These are phyloP conservation scores for Agriopis leucophaearia DNA, from an alignment of 2,888 invertebrate species.

Conservation along the genomic window DNA sequence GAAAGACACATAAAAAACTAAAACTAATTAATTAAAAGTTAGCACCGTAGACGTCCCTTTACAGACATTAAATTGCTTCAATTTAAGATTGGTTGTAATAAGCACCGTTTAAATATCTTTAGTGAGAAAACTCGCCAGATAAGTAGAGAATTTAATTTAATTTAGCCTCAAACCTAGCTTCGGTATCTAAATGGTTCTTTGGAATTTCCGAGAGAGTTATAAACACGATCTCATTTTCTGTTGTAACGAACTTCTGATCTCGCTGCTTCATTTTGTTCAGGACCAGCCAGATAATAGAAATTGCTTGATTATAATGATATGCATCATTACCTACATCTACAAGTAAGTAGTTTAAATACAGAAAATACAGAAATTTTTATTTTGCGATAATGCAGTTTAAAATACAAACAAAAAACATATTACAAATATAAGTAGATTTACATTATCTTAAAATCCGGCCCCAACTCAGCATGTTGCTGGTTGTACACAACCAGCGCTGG, in stretches of 20 bases:
- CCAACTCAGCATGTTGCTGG: too few relatives aligned
- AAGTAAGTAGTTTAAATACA: too few relatives aligned
- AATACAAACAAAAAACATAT: too few relatives aligned
- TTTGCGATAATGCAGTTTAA: too few relatives aligned
- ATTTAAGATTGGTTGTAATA: slow-evolving; percentile 29
- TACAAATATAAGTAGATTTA: too few relatives aligned
- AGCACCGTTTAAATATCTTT: slow-evolving; percentile 45
- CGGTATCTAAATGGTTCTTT: slow-evolving; percentile 56
- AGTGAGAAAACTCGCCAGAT: slow-evolving; percentile 58
- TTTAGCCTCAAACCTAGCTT: slow-evolving; percentile 58
- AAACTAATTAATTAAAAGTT: slow-evolving; percentile 17
- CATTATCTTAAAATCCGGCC: too few relatives aligned
- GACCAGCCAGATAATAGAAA: slow-evolving; percentile 11
- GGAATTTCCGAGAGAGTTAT: slow-evolving; percentile 56
- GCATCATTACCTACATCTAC: too few relatives aligned
- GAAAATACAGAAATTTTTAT: too few relatives aligned
- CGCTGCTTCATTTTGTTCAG: slow-evolving; percentile 39
- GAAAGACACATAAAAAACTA: slow-evolving; percentile 6
- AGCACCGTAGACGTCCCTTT: slow-evolving; percentile 7
- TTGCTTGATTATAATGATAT: background rate
- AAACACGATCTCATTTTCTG: slow-evolving; percentile 56
- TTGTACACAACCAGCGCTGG: too few relatives aligned
- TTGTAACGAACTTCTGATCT: slow-evolving; percentile 51
- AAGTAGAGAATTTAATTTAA: slow-evolving; percentile 70
- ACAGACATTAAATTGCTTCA: slow-evolving; percentile 36